These are phyloP conservation scores for Urocyon cinereoargenteus DNA, from an alignment of 2,797 vertebrate species.

Conservation along the genomic window DNA sequence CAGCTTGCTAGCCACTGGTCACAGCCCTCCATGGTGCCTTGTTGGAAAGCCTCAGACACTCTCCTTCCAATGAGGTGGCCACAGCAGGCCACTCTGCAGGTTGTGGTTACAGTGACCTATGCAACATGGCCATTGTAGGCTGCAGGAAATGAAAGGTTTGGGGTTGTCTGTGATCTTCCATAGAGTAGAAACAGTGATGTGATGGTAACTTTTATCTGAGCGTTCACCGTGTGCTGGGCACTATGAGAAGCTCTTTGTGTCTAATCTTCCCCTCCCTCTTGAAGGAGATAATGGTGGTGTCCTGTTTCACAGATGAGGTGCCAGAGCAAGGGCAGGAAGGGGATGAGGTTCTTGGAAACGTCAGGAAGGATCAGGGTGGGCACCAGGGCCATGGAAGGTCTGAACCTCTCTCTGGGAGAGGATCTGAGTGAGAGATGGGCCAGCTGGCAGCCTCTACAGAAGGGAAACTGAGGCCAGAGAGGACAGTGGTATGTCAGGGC, in stretches of 20 bases:
- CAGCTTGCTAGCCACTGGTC: background rate
- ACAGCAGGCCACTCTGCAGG: background rate
- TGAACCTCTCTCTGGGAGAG: background rate
- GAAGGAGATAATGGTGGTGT: background rate
- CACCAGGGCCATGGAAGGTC: background rate
- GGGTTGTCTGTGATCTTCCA: background rate
- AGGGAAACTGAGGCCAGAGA: background rate
- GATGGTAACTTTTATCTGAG: background rate
- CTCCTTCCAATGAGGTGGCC: background rate
- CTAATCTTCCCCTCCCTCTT: background rate
- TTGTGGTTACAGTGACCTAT: background rate
- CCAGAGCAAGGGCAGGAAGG: background rate
- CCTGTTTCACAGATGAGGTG: background rate
- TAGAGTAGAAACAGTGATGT: background rate
- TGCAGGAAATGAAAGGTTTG: conserved; percentile 9
- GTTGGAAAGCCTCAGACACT: background rate
- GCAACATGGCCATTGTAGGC: background rate
- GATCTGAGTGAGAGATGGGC: background rate
- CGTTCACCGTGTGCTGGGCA: background rate
- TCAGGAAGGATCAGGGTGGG: background rate
- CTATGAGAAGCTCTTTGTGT: background rate
- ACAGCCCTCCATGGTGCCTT: background rate
- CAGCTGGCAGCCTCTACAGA: background rate
- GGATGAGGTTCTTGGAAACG: background rate
- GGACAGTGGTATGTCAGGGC: background rate